Base-by-base conservation (phyloP, 1,140 invertebrate species). In the Lepidurus arcticus region DNA sequence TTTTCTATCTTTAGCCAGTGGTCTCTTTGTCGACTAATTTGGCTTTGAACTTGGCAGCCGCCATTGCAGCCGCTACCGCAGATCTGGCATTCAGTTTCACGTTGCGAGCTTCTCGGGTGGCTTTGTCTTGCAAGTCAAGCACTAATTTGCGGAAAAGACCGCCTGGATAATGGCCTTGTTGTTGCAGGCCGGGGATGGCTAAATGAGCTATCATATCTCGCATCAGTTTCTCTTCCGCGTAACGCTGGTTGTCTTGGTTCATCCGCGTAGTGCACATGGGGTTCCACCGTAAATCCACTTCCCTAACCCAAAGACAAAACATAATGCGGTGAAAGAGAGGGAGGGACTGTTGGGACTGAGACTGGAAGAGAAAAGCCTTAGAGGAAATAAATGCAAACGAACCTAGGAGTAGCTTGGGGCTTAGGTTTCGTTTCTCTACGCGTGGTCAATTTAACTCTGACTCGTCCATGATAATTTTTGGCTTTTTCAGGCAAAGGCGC, bases 251-350 rank as follows among this genome's bases (percentile, higher is more conserved):
- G 75, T 76, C 75, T 43, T 76, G 75, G 44, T 76, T 76, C 24
- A 76, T 44, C 44, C 75, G 34, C 34, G 75, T 76, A 24, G 75
- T 26, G 16, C 43, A 42, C 26, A 76, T 47, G 75, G 75, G 75
- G 24, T 76, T 76, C 75, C 75, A 76, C n/a, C 75, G 75, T 76
- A 76, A 44, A 76, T 76, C 75, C 75, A 44, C 26, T 10, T 76
- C 75, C 42, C 75, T 76, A 26, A 43, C 26, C 7, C 21, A 11
- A n/a, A 44, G 43, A 13, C 24, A 45, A 45, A 76, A 76, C 7
- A 11, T 6, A 76, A 9, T 45, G 9, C 47, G 6, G 44, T 21
- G 21, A 21, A 65, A 21, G 21, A 11, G 16, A 4, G 7, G 16
- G 21, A 13, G 53, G 13, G 16, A 34, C 34, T 34, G 34, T 16